Base-by-base conservation (phyloP, 2,888 invertebrate genomes). In the Hydraecia micacea region DNA sequence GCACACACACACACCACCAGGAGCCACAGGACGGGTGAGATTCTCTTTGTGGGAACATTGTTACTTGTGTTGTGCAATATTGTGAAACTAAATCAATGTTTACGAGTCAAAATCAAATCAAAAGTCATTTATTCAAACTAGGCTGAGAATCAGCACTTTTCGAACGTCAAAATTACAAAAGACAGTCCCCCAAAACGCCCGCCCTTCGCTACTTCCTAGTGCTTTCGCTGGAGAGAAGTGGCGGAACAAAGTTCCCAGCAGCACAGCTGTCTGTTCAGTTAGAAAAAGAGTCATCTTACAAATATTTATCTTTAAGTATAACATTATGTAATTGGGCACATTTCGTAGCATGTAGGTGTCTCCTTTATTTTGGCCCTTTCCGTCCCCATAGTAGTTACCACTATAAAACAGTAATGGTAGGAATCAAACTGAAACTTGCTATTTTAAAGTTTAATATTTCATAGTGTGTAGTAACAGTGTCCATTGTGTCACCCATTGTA, bases 81-180 rank as follows among this genome's bases (percentile, higher is more conserved):
- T 68, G 73, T 36, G 71, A 46, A 73, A 73, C n/a, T 36, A 36
- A 42, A 68, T 32, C 5, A 68, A 46, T 46, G 25, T 32, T 25
- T 32, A 52, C 9, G 36, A 70, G 32, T 69, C 32, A 68, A n/a
- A n/a, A n/a, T n/a, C n/a, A n/a, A n/a, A n/a, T n/a, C n/a, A n/a
- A n/a, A n/a, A n/a, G n/a, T n/a, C n/a, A n/a, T n/a, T n/a, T n/a
- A n/a, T n/a, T n/a, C n/a, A n/a, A n/a, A n/a, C n/a, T n/a, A n/a
- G n/a, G n/a, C n/a, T n/a, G n/a, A n/a, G n/a, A n/a, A n/a, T n/a
- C n/a, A n/a, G n/a, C n/a, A n/a, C n/a, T n/a, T n/a, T n/a, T n/a
- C n/a, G n/a, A n/a, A n/a, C n/a, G n/a, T n/a, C n/a, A n/a, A n/a
- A n/a, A n/a, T n/a, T n/a, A n/a, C n/a, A n/a, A n/a, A n/a, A n/a